Conservation (phyloP, 37 sponge, comb jelly and placozoan genomes). For the Agelas oroides region DNA sequence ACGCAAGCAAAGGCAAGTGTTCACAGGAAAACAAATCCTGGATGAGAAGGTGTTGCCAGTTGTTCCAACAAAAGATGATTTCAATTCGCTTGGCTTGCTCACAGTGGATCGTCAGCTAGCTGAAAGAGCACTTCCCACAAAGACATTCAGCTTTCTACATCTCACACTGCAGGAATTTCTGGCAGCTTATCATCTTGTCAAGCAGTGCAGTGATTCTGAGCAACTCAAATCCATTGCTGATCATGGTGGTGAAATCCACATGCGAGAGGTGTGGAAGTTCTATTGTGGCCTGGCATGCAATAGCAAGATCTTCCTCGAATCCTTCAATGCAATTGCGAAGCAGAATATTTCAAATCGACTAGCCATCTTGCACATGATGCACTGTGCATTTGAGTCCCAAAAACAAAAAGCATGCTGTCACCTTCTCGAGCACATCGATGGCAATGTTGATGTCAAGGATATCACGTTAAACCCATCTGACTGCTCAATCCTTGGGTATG, state of each 20-base stretch:
- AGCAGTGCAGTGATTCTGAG: not conserved
- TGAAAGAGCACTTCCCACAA: slow-evolving; percentile 23
- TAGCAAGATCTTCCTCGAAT: not conserved
- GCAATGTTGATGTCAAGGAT: slow-evolving; percentile 12
- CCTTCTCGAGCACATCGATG: not conserved
- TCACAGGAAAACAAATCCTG: slow-evolving; percentile 13
- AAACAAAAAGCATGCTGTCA: slow-evolving; percentile 9
- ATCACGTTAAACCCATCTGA: slow-evolving; percentile 25
- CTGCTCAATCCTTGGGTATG: slow-evolving; percentile 44
- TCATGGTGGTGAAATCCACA: slow-evolving; percentile 12
- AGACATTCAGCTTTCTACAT: slow-evolving; percentile 54
- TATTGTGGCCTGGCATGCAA: slow-evolving; percentile 28
- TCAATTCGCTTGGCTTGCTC: slow-evolving; percentile 9
- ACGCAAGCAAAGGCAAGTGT: not conserved
- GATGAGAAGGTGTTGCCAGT: not conserved
- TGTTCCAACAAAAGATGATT: not conserved
- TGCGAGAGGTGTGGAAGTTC: slow-evolving; percentile 62
- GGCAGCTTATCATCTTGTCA: slow-evolving; percentile 29
- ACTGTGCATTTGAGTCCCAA: slow-evolving; percentile 61
- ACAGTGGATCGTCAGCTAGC: slow-evolving; percentile 8
- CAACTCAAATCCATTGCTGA: slow-evolving; percentile 4
- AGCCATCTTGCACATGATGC: slow-evolving; percentile 8
- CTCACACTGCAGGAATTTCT: slow-evolving; percentile 67
- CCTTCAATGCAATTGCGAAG: not conserved
- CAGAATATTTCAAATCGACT: slow-evolving; percentile 17